Evolutionary conservation across 1,140 invertebrate species (phyloP).

Genomic region (Caerostris darwini): DNA sequence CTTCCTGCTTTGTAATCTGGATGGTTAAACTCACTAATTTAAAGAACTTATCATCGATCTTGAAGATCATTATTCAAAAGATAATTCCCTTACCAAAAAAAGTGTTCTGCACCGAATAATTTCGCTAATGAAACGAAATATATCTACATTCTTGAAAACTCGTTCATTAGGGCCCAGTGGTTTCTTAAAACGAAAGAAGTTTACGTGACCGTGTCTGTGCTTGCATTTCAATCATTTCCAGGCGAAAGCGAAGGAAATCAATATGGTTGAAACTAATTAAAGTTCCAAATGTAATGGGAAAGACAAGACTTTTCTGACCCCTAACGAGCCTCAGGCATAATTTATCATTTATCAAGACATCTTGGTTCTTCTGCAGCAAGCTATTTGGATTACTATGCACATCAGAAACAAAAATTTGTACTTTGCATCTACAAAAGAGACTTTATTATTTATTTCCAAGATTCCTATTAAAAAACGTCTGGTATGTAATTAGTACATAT

Average conservation of each 20-base stretch:
- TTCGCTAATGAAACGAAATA: background rate
- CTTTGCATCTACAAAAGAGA: background rate
- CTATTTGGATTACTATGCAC: background rate
- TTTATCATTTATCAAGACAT: background rate
- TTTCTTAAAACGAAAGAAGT: background rate
- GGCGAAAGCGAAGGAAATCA: constrained; percentile 9
- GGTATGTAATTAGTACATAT: background rate
- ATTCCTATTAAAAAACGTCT: background rate
- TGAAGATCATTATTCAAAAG: no score
- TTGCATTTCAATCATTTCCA: constrained; percentile 21
- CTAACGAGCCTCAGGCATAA: background rate
- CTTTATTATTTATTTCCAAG: background rate
- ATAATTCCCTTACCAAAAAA: background rate
- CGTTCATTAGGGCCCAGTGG: background rate
- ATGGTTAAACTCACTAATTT: no score
- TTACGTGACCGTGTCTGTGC: background rate
- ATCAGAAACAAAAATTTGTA: no score
- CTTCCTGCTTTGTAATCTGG: background rate
- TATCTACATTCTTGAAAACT: background rate
- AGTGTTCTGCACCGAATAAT: background rate
- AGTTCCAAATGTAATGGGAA: constrained; percentile 30
- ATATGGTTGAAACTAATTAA: constrained; percentile 50
- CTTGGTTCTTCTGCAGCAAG: background rate
- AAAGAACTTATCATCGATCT: no score
- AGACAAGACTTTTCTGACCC: background rate